Conservation (phyloP, 2,888 invertebrate genomes). For the Netelia fuscicornis region DNA sequence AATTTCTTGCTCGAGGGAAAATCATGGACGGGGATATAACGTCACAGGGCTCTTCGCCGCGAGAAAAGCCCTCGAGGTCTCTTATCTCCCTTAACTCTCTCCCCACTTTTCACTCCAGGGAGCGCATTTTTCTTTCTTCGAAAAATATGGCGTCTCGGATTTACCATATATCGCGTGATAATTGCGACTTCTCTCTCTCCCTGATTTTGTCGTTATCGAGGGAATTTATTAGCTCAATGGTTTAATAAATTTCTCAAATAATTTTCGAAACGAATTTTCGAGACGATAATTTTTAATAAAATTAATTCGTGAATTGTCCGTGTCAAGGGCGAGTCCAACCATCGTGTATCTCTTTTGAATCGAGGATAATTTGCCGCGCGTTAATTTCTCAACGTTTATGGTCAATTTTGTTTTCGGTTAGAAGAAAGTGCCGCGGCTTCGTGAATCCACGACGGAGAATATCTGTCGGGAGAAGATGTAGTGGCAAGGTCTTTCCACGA, state of each 20-base stretch:
- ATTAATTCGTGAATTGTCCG: too few relatives aligned
- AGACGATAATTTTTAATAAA: too few relatives aligned
- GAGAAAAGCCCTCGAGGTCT: slow-evolving; percentile 32
- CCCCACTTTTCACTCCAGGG: neutral
- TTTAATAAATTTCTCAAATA: too few relatives aligned
- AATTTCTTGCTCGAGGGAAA: slow-evolving; percentile 72
- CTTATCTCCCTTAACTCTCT: neutral
- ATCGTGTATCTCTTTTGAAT: neutral
- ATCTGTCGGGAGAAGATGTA: slow-evolving; percentile 20
- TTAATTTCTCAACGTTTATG: neutral
- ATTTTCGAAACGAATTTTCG: too few relatives aligned
- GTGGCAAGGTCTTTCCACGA: slow-evolving; percentile 21
- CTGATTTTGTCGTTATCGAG: too few relatives aligned
- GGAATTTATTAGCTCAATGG: too few relatives aligned
- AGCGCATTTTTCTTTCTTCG: too few relatives aligned
- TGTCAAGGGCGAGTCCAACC: too few relatives aligned
- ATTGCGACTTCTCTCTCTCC: neutral
- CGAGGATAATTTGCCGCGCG: neutral
- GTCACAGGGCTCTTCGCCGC: slow-evolving; percentile 41
- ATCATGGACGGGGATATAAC: slow-evolving; percentile 59
- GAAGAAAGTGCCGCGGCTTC: slow-evolving; percentile 38
- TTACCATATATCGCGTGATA: neutral
- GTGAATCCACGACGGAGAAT: slow-evolving; percentile 7
- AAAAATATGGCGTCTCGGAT: neutral
- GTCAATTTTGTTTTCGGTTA: slow-evolving; percentile 35